These are phyloP conservation scores for Bostrychus sinensis DNA, from an alignment of 2,113 vertebrate species.

Conservation along the genomic window DNA sequence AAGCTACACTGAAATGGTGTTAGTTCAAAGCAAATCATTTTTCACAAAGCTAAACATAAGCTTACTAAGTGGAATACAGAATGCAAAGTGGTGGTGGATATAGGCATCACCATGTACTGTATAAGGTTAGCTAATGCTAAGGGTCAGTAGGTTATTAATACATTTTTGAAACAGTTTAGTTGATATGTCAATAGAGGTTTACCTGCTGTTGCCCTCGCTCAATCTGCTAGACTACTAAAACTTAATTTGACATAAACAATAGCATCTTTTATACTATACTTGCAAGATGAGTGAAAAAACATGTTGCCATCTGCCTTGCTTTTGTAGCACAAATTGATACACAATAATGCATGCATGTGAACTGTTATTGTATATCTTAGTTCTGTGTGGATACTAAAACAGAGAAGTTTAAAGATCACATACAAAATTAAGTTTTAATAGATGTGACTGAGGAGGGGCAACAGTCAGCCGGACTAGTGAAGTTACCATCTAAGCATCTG, in stretches of 20 bases:
- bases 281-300: constrained; percentile 47
- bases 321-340: constrained; percentile 39
- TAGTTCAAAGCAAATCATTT: constrained; percentile 25
- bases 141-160: no score
- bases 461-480: neutral
- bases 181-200: neutral
- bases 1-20: constrained; percentile 46
- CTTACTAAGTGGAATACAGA: neutral
- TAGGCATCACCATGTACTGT: no score
- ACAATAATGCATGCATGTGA: constrained; percentile 59
- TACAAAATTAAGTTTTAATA: constrained; percentile 36
- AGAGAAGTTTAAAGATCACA: constrained; percentile 33
- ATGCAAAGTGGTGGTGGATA: neutral
- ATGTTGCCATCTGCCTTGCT: constrained; percentile 49
- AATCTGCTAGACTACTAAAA: constrained; percentile 31
- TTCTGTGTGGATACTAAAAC: constrained; percentile 38
- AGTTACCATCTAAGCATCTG: neutral
- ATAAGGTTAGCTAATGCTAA: no score
- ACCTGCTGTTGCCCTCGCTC: neutral
- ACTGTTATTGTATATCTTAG: constrained; percentile 32
- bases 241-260: constrained; percentile 19
- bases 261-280: constrained; percentile 43
- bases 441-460: constrained; percentile 10
- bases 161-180: no score
- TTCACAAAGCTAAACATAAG: constrained; percentile 18